Evolutionary conservation across 2,113 vertebrate species (phyloP).

Genomic region (Thinocorus orbignyianus): DNA sequence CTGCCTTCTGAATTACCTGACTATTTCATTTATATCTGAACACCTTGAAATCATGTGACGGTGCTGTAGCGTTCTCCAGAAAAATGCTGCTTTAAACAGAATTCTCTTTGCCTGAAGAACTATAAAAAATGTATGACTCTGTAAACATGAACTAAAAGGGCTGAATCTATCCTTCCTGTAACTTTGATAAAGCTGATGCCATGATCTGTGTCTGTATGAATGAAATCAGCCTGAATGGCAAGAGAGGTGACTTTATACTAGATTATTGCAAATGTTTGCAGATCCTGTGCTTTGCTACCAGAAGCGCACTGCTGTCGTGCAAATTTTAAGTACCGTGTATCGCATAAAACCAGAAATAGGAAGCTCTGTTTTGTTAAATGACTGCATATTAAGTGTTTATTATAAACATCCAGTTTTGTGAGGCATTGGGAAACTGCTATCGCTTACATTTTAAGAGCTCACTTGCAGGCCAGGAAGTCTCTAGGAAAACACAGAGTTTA

Average conservation of each 20-base stretch:
- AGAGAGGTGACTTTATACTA: neutral
- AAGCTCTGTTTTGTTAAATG: neutral
- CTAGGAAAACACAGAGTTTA: neutral
- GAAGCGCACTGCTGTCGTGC: neutral
- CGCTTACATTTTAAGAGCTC: neutral
- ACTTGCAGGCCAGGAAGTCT: neutral
- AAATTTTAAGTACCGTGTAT: neutral
- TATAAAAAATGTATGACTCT: slow-evolving; percentile 27
- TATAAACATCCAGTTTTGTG: neutral
- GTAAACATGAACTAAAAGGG: neutral
- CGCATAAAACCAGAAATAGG: neutral
- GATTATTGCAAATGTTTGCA: neutral
- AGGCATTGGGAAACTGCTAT: neutral
- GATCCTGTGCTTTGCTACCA: neutral
- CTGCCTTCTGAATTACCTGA: neutral
- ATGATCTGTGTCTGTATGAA: neutral
- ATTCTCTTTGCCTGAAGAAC: neutral
- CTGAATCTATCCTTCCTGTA: slow-evolving; percentile 17
- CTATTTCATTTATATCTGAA: neutral
- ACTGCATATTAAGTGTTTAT: neutral
- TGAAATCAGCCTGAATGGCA: neutral
- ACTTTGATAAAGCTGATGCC: neutral
- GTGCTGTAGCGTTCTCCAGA: neutral
- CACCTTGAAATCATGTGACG: neutral
- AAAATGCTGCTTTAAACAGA: slow-evolving; percentile 31